Base-by-base conservation (phyloP, 2,888 invertebrate genomes). In the Athetis lepigone region DNA sequence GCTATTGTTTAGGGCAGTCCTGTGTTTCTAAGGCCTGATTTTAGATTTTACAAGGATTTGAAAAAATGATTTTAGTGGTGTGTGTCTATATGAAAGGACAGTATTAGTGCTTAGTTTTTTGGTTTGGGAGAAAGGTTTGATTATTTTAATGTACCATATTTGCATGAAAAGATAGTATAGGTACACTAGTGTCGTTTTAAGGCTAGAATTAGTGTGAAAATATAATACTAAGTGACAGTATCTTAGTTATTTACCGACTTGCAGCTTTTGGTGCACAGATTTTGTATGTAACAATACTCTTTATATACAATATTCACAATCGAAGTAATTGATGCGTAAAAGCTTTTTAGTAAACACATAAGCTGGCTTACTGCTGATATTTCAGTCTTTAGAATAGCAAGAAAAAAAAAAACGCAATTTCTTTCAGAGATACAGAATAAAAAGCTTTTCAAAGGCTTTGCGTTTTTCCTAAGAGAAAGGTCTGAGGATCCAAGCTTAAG, bases 1-100 rank as follows among this genome's bases (percentile, higher is more conserved):
- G 45, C 36, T 36, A 69, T 73, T 77, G 74, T 77, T 63, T 61
- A 47, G n/a, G 7, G 39, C 13, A 0, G 37, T 52, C 45, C 62
- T 40, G 56, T 50, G 25, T 59, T 25, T 59, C n/a, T n/a, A n/a
- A 75, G 52, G 56, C 27, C 18, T 49, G 42, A 60, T 61, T 16
- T 45, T 62, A 33, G 40, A 25, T 50, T 40, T 51, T 23, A n/a
- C 37, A 47, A 50, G 16, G 19, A 9, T 33, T 6, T 8, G 13
- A 39, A 19, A 47, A 9, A 8, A n/a, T 36, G 6, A 37, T 37
- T 37, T 37, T 33, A 33, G 13, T 33, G 13, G 6, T 6, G 33
- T 13, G 13, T 33, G 33, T 29, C 9, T 9, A 4, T 33, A 4
- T 13, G 13, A 33, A 4, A 33, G 13, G 11, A 2, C 16, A 37